Conservation (phyloP, 2,113 vertebrate species). For the Sander vitreus region DNA sequence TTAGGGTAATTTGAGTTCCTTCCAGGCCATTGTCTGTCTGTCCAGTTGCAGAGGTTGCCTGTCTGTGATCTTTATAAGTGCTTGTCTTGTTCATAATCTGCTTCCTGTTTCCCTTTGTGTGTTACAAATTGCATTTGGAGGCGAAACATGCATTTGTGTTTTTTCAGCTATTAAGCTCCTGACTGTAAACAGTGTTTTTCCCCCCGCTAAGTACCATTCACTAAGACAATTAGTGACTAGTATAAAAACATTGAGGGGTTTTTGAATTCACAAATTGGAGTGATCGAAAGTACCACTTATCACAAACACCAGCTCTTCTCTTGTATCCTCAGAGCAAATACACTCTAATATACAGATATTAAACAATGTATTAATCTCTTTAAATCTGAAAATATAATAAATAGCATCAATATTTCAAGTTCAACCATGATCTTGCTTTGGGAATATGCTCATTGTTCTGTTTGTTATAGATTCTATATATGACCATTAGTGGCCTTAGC, state of each 20-base stretch:
- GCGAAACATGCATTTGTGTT: neutral
- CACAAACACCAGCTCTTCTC: neutral
- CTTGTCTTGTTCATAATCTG: constrained; percentile 43
- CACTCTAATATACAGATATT: neutral
- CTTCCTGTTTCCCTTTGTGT: constrained; percentile 19
- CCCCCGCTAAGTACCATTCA: constrained; percentile 33
- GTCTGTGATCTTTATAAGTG: constrained; percentile 40
- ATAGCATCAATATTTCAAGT: neutral
- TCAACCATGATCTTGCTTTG: neutral
- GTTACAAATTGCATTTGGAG: constrained; percentile 23
- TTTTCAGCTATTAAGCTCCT: constrained; percentile 25
- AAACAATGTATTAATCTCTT: neutral
- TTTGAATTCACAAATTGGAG: constrained; percentile 13
- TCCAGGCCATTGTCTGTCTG: constrained; percentile 38
- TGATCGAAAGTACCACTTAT: constrained; percentile 8
- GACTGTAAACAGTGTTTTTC: constrained; percentile 31
- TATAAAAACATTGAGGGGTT: constrained; percentile 48
- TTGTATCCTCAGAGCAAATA: neutral
- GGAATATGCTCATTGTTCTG: neutral
- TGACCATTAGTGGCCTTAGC: constrained; percentile 8
- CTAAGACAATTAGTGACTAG: constrained; percentile 30
- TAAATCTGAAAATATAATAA: neutral
- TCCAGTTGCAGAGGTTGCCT: constrained; percentile 45
- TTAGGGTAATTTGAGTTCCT: constrained; percentile 69
- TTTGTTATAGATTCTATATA: constrained; percentile 1